These are phyloP conservation scores for Chiroxiphia lanceolata DNA, from an alignment of 2,797 vertebrate species.

Conservation along the genomic window DNA sequence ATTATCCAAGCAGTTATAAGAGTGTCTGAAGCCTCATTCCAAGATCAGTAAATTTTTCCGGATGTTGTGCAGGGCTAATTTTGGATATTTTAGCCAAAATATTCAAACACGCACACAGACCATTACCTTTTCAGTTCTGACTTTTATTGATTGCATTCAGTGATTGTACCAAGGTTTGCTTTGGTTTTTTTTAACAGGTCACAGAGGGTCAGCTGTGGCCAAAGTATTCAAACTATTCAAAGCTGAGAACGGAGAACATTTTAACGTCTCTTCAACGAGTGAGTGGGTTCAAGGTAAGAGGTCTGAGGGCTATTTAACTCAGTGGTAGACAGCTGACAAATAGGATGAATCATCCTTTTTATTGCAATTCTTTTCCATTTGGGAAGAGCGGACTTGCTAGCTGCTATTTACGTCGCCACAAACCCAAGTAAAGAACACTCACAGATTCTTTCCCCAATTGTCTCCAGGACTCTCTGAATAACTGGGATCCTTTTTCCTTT, in stretches of 20 bases:
- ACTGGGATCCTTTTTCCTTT: slow-evolving; percentile 12
- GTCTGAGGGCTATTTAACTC: neutral
- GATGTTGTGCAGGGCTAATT: neutral
- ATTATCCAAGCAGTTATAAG: neutral
- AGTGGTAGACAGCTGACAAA: neutral
- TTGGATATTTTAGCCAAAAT: neutral
- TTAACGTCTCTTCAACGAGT: slow-evolving; percentile 85
- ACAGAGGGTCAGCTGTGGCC: slow-evolving; percentile 85
- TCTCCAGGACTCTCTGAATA: neutral
- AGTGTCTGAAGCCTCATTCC: neutral
- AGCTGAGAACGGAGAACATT: slow-evolving; percentile 82
- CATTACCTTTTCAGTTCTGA: neutral
- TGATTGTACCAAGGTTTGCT: neutral
- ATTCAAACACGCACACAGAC: neutral
- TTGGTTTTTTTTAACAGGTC: slow-evolving; percentile 77
- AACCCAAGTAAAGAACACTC: neutral
- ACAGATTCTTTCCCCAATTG: neutral
- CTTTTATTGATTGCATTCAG: neutral
- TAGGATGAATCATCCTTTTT: neutral
- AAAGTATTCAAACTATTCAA: slow-evolving; percentile 82
- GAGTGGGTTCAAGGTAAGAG: slow-evolving; percentile 94
- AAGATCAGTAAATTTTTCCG: neutral
- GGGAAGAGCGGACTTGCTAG: neutral
- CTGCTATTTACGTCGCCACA: neutral
- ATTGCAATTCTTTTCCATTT: neutral